Conservation (phyloP, 1,140 invertebrate species). For the Oscheius sp. region DNA sequence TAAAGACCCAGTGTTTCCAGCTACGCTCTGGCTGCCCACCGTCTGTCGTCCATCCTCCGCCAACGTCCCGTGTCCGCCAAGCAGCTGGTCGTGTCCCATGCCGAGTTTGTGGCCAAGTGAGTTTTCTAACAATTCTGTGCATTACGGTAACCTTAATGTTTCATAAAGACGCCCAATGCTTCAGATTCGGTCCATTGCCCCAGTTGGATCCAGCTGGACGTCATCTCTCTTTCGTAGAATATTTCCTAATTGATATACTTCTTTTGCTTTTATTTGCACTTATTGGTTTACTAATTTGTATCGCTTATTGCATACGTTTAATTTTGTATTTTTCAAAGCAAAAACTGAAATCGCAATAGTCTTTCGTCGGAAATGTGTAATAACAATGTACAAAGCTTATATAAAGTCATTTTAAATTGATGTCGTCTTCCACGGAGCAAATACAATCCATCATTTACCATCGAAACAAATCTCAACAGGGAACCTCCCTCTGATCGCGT, state of each 20-base stretch:
- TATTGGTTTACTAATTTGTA: background rate
- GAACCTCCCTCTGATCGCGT: no score
- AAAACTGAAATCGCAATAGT: no score
- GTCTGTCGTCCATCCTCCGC: background rate
- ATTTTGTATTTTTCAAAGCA: no score
- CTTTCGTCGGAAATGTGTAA: no score
- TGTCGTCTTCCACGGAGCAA: no score
- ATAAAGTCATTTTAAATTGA: no score
- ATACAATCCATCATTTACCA: no score
- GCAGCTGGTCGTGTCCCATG: background rate
- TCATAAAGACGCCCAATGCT: background rate
- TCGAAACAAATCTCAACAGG: no score
- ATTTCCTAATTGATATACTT: slow-evolving; percentile 13
- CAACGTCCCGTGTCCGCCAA: background rate
- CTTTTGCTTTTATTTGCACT: background rate
- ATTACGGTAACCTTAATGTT: no score
- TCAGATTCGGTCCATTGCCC: slow-evolving; percentile 5
- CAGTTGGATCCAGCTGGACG: slow-evolving; percentile 12
- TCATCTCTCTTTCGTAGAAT: slow-evolving; percentile 1
- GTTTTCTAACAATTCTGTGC: no score
- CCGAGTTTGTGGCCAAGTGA: slow-evolving; percentile 10
- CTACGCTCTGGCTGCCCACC: background rate
- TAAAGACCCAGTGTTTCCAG: slow-evolving; percentile 2
- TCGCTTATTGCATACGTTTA: no score
- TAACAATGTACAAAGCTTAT: no score